Evolutionary conservation across 2,888 invertebrate species (phyloP).

Genomic region (Diarsia brunnea): DNA sequence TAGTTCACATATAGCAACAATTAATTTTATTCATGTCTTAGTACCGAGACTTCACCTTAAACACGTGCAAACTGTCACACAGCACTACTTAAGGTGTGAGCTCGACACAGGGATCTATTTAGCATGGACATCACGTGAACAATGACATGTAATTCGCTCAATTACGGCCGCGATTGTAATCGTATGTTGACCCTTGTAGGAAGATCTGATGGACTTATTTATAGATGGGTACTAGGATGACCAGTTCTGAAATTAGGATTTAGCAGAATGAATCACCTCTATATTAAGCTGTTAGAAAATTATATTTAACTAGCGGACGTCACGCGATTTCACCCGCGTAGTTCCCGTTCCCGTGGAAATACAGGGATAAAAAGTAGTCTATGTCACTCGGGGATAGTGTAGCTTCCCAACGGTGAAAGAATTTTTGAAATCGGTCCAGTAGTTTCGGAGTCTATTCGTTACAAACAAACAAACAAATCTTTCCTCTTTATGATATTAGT

Average conservation of each 20-base stretch:
- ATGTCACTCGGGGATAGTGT: no score
- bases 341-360: no score
- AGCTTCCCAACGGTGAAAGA: no score
- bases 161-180: slow-evolving; percentile 54
- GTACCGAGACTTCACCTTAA: slow-evolving; percentile 58
- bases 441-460: no score
- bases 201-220: slow-evolving; percentile 5
- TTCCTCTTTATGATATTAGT: no score
- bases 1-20: background rate
- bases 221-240: background rate
- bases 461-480: no score
- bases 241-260: background rate
- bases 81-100: slow-evolving; percentile 65
- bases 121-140: slow-evolving; percentile 54
- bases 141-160: slow-evolving; percentile 61
- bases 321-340: no score
- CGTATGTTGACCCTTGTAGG: slow-evolving; percentile 53
- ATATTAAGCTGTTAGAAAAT: no score
- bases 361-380: no score
- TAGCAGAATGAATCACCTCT: background rate
- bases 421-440: no score
- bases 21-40: slow-evolving; percentile 22
- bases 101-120: slow-evolving; percentile 70
- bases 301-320: no score
- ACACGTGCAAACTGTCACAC: slow-evolving; percentile 66